Evolutionary conservation across 2,888 invertebrate genomes (phyloP), one percentile per base, ranked within the genome.

Genomic region (Smittia aterrima): DNA sequence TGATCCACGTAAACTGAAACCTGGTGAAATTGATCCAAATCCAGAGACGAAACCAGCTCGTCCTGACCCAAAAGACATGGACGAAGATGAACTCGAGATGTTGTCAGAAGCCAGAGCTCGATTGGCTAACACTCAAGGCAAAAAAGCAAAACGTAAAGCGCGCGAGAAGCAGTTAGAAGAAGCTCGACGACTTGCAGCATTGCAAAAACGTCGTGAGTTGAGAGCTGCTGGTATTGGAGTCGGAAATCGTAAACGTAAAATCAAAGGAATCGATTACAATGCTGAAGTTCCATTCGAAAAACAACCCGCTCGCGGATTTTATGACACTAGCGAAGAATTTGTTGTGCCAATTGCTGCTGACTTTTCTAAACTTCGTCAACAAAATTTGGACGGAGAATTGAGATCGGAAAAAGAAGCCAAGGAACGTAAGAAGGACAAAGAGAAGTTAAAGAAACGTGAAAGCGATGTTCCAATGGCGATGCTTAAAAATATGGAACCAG

Each of bases 81-180:
- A 99, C 84, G 98, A 99, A 88, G 98, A 99, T 87, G 97, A 99
- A 83, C 83, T 99, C 82, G 99, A 99, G 84, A 99, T 99, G 99
- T 84, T 99, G 77, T 98, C 98, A 0, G 99, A 99, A 84, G 99
- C 99, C 0, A 88, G 99, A 79, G 99, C 99, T 1, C 90, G 99
- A 80, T 86, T 99, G 70, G 99, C 99, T 0, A 99, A 99, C 82
- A 99, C 99, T 0, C 98, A 99, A 80, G 97, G 99, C 66, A 92
- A 94, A 84, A 95, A 95, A 79, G 95, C 95, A 0, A 95, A 95
- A 80, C 87, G 95, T 76, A 95, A 95, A 83, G 99, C 99, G 0
- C 88, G 99, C 54, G 99, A 99, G 82, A 98, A 98, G 82, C 99
- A 99, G 82, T 84, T 99, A 77, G 98, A 99, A 81, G 99, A 99